Conservation (phyloP, 1,140 invertebrate genomes). For the Bombus confusus region DNA sequence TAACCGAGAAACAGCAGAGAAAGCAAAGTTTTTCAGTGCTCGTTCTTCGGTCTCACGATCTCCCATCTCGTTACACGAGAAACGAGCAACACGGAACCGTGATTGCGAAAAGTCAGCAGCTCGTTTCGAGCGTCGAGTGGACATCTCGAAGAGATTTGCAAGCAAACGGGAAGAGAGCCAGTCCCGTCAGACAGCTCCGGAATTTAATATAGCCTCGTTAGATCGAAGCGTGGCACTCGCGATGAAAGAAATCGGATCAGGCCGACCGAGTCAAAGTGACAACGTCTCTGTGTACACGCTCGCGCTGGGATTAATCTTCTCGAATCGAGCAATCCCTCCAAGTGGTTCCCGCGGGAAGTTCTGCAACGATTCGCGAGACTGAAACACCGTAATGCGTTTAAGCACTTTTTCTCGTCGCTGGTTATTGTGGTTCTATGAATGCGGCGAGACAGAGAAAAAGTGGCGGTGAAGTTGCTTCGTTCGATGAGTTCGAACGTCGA, state of each 20-base stretch:
- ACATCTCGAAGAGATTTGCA: background rate
- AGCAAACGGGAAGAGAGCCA: background rate
- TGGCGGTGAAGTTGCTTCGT: background rate
- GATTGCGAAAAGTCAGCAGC: background rate
- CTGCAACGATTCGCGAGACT: slow-evolving; percentile 26
- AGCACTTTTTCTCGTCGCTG: slow-evolving; percentile 10
- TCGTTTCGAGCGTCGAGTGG: background rate
- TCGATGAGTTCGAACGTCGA: slow-evolving; percentile 11
- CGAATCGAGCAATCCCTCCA: slow-evolving; percentile 23
- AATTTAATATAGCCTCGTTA: slow-evolving; percentile 69
- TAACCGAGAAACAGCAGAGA: background rate
- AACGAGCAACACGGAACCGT: background rate
- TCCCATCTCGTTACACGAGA: background rate
- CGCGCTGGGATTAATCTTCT: slow-evolving; percentile 49
- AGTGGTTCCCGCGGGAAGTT: slow-evolving; percentile 26
- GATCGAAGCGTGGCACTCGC: slow-evolving; percentile 17
- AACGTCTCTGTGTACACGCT: slow-evolving; percentile 14
- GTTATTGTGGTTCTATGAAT: background rate
- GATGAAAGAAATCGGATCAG: slow-evolving; percentile 55
- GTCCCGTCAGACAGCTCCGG: slow-evolving; percentile 21
- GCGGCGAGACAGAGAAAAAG: background rate
- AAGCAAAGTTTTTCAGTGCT: background rate
- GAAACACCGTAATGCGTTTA: background rate
- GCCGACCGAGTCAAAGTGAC: slow-evolving; percentile 46
- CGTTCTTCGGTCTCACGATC: background rate